Conservation (phyloP, 2,888 invertebrate genomes). For the Ochropleura leucogaster region DNA sequence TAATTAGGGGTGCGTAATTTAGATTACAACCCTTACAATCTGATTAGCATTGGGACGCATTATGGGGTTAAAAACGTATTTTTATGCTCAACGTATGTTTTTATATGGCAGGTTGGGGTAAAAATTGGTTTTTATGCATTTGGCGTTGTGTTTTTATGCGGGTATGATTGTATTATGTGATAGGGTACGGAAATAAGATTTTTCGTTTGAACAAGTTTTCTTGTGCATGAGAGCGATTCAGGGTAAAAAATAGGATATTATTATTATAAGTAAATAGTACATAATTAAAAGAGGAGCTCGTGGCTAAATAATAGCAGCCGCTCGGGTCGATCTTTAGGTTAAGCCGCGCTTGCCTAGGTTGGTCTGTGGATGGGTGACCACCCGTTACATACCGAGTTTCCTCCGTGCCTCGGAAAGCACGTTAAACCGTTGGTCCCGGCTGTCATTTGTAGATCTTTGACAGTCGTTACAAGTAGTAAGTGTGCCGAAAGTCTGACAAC, state of each 20-base stretch:
- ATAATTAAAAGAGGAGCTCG: no score
- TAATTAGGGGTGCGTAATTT: slow-evolving; percentile 65
- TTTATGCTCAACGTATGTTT: slow-evolving; percentile 37
- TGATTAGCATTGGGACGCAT: slow-evolving; percentile 61
- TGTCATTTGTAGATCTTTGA: no score
- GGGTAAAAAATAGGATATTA: neutral
- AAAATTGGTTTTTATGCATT: slow-evolving; percentile 16
- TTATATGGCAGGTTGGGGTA: slow-evolving; percentile 7
- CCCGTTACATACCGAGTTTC: no score
- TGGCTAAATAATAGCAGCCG: no score
- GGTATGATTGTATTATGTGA: slow-evolving; percentile 25
- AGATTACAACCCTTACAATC: slow-evolving; percentile 67
- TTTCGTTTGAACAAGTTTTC: neutral
- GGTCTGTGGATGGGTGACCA: no score
- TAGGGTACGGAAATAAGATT: neutral
- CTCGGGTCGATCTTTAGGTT: no score
- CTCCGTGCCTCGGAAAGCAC: no score
- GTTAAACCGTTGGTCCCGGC: no score
- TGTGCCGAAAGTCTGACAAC: no score
- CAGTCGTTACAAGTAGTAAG: no score
- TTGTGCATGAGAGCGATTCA: neutral
- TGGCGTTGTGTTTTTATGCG: neutral
- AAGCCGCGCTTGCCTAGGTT: no score
- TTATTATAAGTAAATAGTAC: no score
- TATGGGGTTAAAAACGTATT: slow-evolving; percentile 56